Evolutionary conservation across 2,797 vertebrate genomes (phyloP), one percentile per base, ranked within the genome.

Genomic region (Catharus ustulatus): DNA sequence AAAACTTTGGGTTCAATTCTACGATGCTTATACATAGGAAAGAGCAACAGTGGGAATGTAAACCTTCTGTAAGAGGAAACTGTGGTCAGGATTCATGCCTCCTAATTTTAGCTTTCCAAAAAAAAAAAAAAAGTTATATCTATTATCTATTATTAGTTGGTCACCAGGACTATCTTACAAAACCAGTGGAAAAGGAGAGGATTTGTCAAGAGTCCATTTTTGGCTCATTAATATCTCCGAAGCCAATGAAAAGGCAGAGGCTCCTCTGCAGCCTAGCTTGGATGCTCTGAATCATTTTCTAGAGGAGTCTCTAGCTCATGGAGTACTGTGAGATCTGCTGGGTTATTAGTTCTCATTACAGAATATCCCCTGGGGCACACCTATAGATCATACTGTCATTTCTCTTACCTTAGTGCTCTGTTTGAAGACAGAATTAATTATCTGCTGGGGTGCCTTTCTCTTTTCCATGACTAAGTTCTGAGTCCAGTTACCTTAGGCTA

Each of bases 371-470:
- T 43, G 73, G 38, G 76, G 91, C 84, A 72, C 20, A 92, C 12
- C 17, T 61, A 87, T 91, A 89, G 54, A 95, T 92, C 42, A 94
- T 38, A 54, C 48, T 87, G 84, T 91, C 93, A 92, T 69, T 88
- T 48, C 40, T 90, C 42, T 83, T 80, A 80, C 79, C 42, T 71
- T 75, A 61, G 34, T 74, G 24, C n/a, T 92, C 94, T 85, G 46
- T 54, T 86, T 81, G 68, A 93, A 95, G 68, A 80, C 36, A 94
- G 52, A 91, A 77, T 74, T 92, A 73, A 93, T 91, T 87, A 74
- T 68, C 75, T 93, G 15, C 68, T 78, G 38, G 3, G 5, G 7
- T 78, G 34, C 17, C 24, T 89, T n/a, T 94, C 15, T 82, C 26
- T 69, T 8, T 59, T 83, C 67, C 4, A 4, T 38, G 45, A 63